A percentile compares a stretch with the other conserved stretches of the same genome.
Conservation (phyloP, 92 coral and sea anemone species). For the Bergia puertoricense region DNA sequence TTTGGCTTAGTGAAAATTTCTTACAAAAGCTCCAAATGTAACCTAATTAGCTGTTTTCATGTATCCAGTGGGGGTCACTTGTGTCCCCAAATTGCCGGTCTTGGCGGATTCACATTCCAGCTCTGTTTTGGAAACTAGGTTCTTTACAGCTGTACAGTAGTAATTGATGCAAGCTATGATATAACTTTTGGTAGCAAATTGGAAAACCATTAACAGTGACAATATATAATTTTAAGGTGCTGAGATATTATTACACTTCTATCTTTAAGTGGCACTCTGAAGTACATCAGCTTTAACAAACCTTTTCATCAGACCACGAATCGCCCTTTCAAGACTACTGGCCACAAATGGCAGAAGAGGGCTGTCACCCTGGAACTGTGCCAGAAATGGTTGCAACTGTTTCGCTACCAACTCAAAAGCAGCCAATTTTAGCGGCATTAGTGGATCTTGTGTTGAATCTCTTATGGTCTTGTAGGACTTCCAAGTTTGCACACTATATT, state of each 20-base stretch:
- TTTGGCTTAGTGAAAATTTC: conserved; percentile 9
- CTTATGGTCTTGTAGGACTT: conserved; percentile 47
- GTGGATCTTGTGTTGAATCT: conserved; percentile 42
- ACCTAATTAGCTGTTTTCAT: not conserved
- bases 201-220: conserved; percentile 6
- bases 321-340: conserved; percentile 44
- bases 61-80: not conserved
- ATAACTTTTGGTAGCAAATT: conserved; percentile 18
- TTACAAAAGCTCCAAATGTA: conserved; percentile 24
- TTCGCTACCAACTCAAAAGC: conserved; percentile 50
- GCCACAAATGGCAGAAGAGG: conserved; percentile 46
- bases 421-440: conserved; percentile 47
- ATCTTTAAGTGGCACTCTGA: conserved; percentile 33
- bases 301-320: conserved; percentile 45
- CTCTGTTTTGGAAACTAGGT: conserved; percentile 28
- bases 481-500: conserved; percentile 31
- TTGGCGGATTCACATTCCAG: not conserved
- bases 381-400: conserved; percentile 51
- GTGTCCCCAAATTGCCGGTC: not conserved
- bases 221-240: conserved; percentile 23
- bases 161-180: conserved; percentile 12
- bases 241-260: conserved; percentile 12
- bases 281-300: conserved; percentile 44
- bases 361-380: conserved; percentile 34
- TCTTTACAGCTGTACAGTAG: conserved; percentile 14